Percentiles rank a stretch among this genome's conserved stretches.
Conservation (phyloP, 2,888 invertebrate genomes). For the Acheta domesticus region DNA sequence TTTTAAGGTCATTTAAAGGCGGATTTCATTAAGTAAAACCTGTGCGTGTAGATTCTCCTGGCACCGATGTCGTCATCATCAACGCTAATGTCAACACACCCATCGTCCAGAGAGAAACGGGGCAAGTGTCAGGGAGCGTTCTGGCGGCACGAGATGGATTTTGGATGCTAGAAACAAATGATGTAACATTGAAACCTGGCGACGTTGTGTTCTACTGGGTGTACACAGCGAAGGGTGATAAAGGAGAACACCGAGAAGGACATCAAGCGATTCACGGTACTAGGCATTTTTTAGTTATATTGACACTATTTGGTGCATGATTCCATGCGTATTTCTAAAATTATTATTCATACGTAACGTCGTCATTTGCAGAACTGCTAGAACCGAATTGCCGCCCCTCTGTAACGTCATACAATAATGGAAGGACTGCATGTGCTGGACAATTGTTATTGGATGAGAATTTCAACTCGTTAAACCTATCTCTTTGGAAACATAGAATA, state of each 20-base stretch:
- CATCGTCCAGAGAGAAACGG: neutral
- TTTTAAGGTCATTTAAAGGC: too few relatives aligned
- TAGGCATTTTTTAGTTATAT: too few relatives aligned
- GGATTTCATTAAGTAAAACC: too few relatives aligned
- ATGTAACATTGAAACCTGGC: neutral
- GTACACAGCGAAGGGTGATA: neutral
- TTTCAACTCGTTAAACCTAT: neutral
- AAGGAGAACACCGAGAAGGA: neutral
- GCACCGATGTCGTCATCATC: neutral
- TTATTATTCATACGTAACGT: too few relatives aligned
- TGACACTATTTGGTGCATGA: too few relatives aligned
- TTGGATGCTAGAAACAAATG: neutral
- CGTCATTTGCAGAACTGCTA: neutral
- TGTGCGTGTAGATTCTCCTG: neutral
- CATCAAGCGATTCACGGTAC: neutral
- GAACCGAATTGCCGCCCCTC: neutral
- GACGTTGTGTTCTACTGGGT: neutral
- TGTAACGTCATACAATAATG: neutral
- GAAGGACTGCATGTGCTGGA: neutral
- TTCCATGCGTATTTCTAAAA: too few relatives aligned
- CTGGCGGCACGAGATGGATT: neutral
- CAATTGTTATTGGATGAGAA: neutral
- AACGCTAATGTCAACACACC: neutral
- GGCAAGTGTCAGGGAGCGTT: neutral
- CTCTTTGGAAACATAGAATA: neutral